Base-by-base conservation (phyloP, 2,797 vertebrate species). In the Morus bassanus region DNA sequence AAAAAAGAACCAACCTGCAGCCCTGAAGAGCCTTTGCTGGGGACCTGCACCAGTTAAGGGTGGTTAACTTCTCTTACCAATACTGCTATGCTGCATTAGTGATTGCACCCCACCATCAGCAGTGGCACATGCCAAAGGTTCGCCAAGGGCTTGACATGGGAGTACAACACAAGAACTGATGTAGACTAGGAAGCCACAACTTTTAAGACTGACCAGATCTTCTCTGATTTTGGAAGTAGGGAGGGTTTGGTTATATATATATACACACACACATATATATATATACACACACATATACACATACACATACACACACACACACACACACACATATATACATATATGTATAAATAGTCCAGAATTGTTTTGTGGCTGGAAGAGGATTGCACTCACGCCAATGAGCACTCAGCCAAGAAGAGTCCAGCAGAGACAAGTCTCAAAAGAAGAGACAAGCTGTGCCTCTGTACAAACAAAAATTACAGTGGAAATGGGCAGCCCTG, bases 381-480 rank as follows among this genome's bases (percentile, higher is more conserved):
- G 23, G 18, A 67, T 6, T 48, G 30, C 2, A 1, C 18, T 72
- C 35, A 51, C 1, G 2, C 13, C 48, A 60, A 7, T 0, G 0
- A 86, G 33, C 35, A 50, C 39, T 78, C 8, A 7, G 41, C 27
- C 59, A 90, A 54, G 37, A 48, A 18, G 14, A 69, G 31, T 37
- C 51, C 4, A 2, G 30, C 33, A 79, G 41, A 54, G 27, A 56
- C 17, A 59, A 37, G 7, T 31, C n/a, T 77, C 27, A 70, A 57
- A 78, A 75, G 35, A 76, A 56, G 18, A 61, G 25, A 61, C 30
- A 18, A 56, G 8, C 9, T 43, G 25, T 21, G 23, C 25, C 15
- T 86, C 72, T 69, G 9, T 51, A 41, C 5, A 46, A n/a, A 11
- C 39, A 57, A 48, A 79, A 72, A 61, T 53, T 53, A 76, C 13